Conservation (phyloP, 2,888 invertebrate species). For the Villa cingulata region DNA sequence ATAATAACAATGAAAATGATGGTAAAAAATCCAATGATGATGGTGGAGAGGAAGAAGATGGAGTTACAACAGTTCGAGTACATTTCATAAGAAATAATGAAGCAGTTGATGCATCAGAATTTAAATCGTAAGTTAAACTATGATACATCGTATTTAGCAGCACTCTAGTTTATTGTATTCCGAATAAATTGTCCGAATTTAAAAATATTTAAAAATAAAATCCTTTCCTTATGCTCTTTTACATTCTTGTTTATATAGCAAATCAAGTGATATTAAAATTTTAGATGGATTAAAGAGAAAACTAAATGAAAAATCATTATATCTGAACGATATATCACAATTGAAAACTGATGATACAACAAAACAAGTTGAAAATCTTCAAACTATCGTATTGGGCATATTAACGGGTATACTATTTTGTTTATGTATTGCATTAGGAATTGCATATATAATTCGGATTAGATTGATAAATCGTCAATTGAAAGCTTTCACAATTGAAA, state of each 20-base stretch:
- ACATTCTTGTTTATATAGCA: slow-evolving; percentile 23
- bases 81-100: slow-evolving; percentile 44
- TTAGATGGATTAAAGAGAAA: slow-evolving; percentile 34
- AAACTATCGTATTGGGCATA: slow-evolving; percentile 41
- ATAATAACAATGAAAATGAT: neutral
- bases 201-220: no score
- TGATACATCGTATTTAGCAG: no score
- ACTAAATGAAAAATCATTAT: slow-evolving; percentile 25
- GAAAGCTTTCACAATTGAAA: slow-evolving; percentile 43
- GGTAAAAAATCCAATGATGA: neutral
- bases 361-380: slow-evolving; percentile 29
- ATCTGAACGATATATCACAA: slow-evolving; percentile 37
- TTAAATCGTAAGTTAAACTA: slow-evolving; percentile 34
- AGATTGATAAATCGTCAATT: slow-evolving; percentile 44
- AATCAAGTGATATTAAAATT: slow-evolving; percentile 38
- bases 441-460: slow-evolving; percentile 43
- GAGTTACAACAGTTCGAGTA: slow-evolving; percentile 32
- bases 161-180: no score
- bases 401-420: slow-evolving; percentile 41
- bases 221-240: neutral
- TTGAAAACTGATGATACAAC: slow-evolving; percentile 26
- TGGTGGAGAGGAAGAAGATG: neutral
- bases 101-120: slow-evolving; percentile 39
- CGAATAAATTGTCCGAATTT: no score
- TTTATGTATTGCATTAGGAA: slow-evolving; percentile 40